Conservation (phyloP, 2,888 invertebrate species). For the Chromoteleia sp. region DNA sequence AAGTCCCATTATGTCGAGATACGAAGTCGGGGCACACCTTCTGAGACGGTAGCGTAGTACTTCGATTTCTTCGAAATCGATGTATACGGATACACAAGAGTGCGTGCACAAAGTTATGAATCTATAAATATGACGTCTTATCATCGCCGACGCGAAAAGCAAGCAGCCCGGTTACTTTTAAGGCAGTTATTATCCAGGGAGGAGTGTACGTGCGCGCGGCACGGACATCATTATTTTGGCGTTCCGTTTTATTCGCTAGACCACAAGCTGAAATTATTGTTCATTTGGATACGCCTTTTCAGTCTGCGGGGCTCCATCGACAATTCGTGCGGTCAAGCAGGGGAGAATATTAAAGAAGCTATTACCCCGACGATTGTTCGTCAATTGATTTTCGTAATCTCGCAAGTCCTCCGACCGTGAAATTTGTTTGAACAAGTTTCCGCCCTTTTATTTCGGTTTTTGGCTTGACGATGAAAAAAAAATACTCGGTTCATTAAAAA, state of each 20-base stretch:
- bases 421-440: slow-evolving; percentile 67
- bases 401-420: slow-evolving; percentile 53
- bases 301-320: slow-evolving; percentile 32
- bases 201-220: slow-evolving; percentile 14
- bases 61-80: slow-evolving; percentile 55
- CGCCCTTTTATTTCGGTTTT: slow-evolving; percentile 47
- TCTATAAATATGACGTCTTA: slow-evolving; percentile 51
- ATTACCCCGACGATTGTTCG: slow-evolving; percentile 61
- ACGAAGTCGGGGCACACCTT: slow-evolving; percentile 36
- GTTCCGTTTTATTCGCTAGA: slow-evolving; percentile 42
- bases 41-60: slow-evolving; percentile 24
- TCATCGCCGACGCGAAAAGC: slow-evolving; percentile 46
- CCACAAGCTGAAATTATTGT: slow-evolving; percentile 72
- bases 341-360: slow-evolving; percentile 69
- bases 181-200: slow-evolving; percentile 37
- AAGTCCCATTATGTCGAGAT: slow-evolving; percentile 69
- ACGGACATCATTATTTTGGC: slow-evolving; percentile 56
- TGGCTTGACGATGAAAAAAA: slow-evolving; percentile 5
- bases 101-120: slow-evolving; percentile 56
- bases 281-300: slow-evolving; percentile 66
- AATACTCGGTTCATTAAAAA: slow-evolving; percentile 44
- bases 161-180: slow-evolving; percentile 32
- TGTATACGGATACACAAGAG: slow-evolving; percentile 4
- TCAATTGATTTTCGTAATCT: slow-evolving; percentile 67
- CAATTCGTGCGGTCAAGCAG: slow-evolving; percentile 59